Conservation (phyloP, 2,888 invertebrate species). For the Auanema sp. region DNA sequence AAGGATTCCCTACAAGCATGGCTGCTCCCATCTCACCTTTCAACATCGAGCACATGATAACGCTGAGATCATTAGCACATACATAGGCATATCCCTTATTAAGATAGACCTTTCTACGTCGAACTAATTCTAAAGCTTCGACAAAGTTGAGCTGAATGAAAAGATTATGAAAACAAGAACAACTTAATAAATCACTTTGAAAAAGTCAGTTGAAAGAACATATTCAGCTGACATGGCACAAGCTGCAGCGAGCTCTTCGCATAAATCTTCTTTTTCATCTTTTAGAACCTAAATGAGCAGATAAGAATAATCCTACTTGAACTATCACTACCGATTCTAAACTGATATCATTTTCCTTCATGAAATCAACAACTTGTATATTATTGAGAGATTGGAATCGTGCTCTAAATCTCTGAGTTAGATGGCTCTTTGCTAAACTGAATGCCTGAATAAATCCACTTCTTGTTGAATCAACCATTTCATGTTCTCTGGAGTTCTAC, state of each 20-base stretch:
- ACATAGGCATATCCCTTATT: conserved; percentile 84
- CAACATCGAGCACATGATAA: conserved; percentile 79
- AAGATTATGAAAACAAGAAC: not conserved
- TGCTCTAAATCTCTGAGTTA: not conserved
- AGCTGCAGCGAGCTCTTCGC: conserved; percentile 13
- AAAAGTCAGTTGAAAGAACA: conserved; percentile 24
- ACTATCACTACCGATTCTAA: conserved; percentile 9
- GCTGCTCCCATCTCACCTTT: conserved; percentile 75
- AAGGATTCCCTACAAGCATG: conserved; percentile 68
- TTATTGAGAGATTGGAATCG: conserved; percentile 8
- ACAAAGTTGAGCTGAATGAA: conserved; percentile 71
- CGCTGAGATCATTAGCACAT: conserved; percentile 80
- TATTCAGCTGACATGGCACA: conserved; percentile 15
- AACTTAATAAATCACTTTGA: conserved; percentile 29
- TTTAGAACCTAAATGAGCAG: conserved; percentile 8
- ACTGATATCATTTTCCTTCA: conserved; percentile 8
- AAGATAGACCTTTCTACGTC: conserved; percentile 78
- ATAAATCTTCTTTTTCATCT: conserved; percentile 15
- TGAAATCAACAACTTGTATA: not conserved
- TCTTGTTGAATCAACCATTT: conserved; percentile 88
- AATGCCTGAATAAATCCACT: conserved; percentile 80
- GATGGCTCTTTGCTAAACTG: not conserved
- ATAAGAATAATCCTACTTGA: not conserved
- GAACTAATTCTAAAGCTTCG: conserved; percentile 84
- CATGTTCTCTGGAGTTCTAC: conserved; percentile 78